phyloP scores from a whole-genome alignment of 2,797 vertebrate species.

The Oceanodroma leucorhoa region DNA sequence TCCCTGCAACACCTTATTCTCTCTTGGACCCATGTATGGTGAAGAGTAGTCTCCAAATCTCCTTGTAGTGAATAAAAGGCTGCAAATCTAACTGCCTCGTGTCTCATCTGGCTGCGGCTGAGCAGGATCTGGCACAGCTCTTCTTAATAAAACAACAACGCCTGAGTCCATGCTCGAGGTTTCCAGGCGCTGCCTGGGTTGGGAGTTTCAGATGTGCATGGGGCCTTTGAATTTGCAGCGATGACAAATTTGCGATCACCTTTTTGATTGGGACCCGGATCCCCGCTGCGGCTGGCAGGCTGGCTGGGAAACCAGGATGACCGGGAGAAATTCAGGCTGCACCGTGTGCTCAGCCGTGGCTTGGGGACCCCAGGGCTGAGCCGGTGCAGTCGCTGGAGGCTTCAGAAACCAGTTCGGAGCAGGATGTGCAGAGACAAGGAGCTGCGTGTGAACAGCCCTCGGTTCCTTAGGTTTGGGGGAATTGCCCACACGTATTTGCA shows the following conservation, averaged over 20 bases:
- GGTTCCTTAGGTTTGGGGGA: not conserved
- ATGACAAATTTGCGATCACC: not conserved
- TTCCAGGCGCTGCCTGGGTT: not conserved
- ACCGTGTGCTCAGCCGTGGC: rapidly evolving
- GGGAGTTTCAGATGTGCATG: rapidly evolving
- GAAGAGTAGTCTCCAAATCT: not conserved
- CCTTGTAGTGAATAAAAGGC: not conserved
- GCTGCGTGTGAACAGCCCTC: not conserved
- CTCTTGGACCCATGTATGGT: rapidly evolving
- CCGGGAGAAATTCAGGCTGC: not conserved
- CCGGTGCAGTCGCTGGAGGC: not conserved
- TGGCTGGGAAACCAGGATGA: not conserved
- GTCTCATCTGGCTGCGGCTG: not conserved
- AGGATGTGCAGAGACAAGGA: not conserved
- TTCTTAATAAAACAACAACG: not conserved
- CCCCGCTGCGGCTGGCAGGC: not conserved
- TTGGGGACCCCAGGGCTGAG: not conserved
- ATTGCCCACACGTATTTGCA: not conserved
- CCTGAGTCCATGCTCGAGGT: not conserved
- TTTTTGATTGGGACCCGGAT: not conserved
- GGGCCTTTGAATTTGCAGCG: not conserved
- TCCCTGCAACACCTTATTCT: not conserved
- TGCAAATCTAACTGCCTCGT: not conserved
- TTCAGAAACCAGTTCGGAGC: constrained; percentile 7
- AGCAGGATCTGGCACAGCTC: not conserved